A percentile compares a stretch with the other conserved stretches of the same genome.
Evolutionary conservation across 2,113 vertebrate genomes (phyloP).

Genomic region (Coreoperca whiteheadi): DNA sequence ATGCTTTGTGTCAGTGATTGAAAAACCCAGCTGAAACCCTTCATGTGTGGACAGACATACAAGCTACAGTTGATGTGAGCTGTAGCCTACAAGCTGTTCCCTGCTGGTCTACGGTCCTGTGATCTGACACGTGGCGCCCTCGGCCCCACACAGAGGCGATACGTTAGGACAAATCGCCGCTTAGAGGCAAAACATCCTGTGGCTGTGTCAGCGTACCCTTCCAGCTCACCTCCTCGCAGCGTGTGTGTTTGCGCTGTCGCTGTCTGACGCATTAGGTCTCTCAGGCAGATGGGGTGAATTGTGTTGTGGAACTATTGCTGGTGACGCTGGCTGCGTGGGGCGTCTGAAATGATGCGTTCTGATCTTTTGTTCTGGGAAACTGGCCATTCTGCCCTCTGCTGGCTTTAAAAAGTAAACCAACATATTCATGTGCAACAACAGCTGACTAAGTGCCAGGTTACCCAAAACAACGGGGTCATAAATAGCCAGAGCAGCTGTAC

Average conservation of each 20-base stretch:
- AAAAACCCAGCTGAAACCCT: background rate
- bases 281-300: background rate
- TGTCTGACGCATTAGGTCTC: background rate
- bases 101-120: background rate
- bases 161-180: no score
- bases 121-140: background rate
- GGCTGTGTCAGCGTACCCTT: background rate
- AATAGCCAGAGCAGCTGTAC: conserved; percentile 72
- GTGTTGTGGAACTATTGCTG: background rate
- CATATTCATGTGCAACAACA: background rate
- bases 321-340: background rate
- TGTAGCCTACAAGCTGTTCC: background rate
- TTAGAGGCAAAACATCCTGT: no score
- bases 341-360: background rate
- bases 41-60: background rate
- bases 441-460: background rate
- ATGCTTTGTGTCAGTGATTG: background rate
- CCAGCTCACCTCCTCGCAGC: background rate
- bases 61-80: background rate
- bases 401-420: background rate
- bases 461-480: background rate
- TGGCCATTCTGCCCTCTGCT: background rate
- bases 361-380: background rate
- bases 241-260: background rate
- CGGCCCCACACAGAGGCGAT: background rate